These are phyloP conservation scores for Girardinichthys multiradiatus DNA, from an alignment of 2,113 vertebrate species.

Conservation along the genomic window DNA sequence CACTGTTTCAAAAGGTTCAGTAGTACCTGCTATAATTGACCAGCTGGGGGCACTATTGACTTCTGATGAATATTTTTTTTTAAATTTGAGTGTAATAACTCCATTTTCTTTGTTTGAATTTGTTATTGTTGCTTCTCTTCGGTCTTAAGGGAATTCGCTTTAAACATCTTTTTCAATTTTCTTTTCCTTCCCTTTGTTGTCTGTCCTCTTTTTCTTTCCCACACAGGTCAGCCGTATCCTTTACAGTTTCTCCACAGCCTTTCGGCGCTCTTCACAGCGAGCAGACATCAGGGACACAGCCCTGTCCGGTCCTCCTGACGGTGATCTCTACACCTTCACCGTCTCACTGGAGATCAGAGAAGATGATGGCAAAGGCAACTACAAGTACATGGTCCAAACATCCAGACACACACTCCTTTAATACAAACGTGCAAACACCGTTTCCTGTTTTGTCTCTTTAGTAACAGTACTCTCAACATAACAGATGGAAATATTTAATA, in stretches of 20 bases:
- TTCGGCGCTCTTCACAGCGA: conserved; percentile 91
- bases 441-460: not conserved
- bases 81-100: not conserved
- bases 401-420: conserved; percentile 1
- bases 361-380: conserved; percentile 98
- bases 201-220: conserved; percentile 1
- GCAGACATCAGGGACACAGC: conserved; percentile 85
- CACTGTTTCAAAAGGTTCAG: not conserved
- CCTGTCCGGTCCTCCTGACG: conserved; percentile 84
- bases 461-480: not conserved
- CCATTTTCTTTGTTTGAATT: not conserved
- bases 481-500: not conserved
- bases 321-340: conserved; percentile 92
- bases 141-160: not conserved
- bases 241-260: conserved; percentile 95
- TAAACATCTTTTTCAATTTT: not conserved
- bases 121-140: not conserved
- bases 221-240: conserved; percentile 94
- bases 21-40: not conserved
- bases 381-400: conserved; percentile 80
- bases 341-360: conserved; percentile 95
- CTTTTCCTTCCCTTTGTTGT: not conserved
- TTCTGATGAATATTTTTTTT: not conserved
- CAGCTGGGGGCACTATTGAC: conserved; percentile 56
- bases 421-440: accelerated